phyloP scores from a whole-genome alignment of 2,797 vertebrate species.

The Cheirogaleus major region DNA sequence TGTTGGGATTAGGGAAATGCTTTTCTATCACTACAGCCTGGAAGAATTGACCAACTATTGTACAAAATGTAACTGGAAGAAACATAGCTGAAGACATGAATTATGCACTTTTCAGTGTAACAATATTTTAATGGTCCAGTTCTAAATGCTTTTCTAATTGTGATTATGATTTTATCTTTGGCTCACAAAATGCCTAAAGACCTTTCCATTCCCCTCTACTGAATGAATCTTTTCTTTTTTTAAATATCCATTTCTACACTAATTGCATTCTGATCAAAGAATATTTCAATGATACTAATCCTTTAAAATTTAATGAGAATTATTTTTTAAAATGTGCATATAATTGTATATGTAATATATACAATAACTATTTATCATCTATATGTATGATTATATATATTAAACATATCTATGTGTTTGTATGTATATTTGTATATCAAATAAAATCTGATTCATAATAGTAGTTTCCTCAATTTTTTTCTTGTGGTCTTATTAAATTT shows the following conservation, averaged over 20 bases:
- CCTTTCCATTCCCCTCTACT: not conserved
- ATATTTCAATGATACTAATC: not conserved
- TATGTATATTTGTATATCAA: not conserved
- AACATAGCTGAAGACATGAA: not conserved
- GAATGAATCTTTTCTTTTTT: not conserved
- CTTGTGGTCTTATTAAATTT: not conserved
- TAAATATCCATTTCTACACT: not conserved
- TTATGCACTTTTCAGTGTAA: not conserved
- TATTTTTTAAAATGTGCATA: not conserved
- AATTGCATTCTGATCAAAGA: not conserved
- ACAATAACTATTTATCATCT: not conserved
- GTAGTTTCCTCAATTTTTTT: not conserved
- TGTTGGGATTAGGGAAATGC: not conserved
- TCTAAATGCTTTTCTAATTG: not conserved
- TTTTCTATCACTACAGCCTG: not conserved
- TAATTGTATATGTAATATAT: not conserved
- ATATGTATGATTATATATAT: not conserved
- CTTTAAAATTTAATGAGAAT: not conserved
- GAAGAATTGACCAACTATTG: not conserved
- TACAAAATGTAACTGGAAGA: not conserved
- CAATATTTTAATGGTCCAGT: not conserved
- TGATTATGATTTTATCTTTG: not conserved
- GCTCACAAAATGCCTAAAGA: not conserved
- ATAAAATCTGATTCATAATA: not conserved
- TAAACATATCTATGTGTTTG: not conserved